Percentiles rank a stretch among this genome's conserved stretches.
Evolutionary conservation across 1,140 invertebrate genomes (phyloP).

Genomic region (Brachionus rotundiformis): DNA sequence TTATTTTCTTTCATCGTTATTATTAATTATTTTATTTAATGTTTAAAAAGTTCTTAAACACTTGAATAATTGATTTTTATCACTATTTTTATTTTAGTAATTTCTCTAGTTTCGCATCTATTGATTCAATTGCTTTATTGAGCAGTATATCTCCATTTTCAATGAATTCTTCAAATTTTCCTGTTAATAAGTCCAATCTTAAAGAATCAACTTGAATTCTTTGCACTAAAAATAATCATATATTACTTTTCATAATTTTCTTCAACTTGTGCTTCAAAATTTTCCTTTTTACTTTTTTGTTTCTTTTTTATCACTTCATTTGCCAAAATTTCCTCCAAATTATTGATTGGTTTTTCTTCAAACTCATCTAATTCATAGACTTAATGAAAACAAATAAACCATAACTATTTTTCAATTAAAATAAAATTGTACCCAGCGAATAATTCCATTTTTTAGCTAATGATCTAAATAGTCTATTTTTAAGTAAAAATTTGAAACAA

Average conservation of each 20-base stretch:
- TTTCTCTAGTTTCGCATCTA: background rate
- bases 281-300: background rate
- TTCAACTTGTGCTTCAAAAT: constrained; percentile 6
- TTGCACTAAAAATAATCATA: background rate
- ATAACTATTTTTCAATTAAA: background rate
- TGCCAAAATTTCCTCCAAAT: background rate
- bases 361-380: constrained; percentile 34
- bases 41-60: background rate
- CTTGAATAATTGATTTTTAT: background rate
- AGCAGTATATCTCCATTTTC: background rate
- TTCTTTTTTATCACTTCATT: background rate
- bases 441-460: constrained; percentile 9
- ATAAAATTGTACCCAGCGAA: background rate
- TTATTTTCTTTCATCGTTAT: no score
- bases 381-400: background rate
- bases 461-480: constrained; percentile 11
- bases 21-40: background rate
- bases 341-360: background rate
- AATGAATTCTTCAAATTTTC: constrained; percentile 28
- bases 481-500: background rate
- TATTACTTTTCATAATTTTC: constrained; percentile 39
- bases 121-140: background rate
- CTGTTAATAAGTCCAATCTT: constrained; percentile 34
- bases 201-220: background rate
- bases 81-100: background rate